Percentiles rank a stretch among this genome's conserved stretches.
These are phyloP conservation scores for Serilophus lunatus DNA, from an alignment of 2,113 vertebrate genomes.

Conservation along the genomic window DNA sequence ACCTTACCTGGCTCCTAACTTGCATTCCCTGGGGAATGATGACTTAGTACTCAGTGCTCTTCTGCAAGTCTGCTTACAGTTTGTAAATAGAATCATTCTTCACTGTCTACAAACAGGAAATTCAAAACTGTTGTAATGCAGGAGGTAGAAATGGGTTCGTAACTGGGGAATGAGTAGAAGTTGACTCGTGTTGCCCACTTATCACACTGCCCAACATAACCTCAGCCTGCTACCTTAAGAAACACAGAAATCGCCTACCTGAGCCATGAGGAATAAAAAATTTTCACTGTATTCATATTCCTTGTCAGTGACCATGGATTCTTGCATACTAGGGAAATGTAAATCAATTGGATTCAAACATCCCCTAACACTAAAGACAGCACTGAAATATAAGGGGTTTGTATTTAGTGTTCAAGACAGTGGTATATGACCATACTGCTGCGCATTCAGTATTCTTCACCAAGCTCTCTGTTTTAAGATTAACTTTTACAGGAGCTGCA, in stretches of 20 bases:
- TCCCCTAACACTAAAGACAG: neutral
- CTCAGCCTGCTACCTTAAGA: neutral
- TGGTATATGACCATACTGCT: neutral
- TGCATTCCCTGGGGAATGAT: neutral
- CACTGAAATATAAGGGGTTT: neutral
- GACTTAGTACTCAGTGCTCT: neutral
- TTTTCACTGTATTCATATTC: neutral
- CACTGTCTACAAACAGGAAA: neutral
- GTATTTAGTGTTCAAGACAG: neutral
- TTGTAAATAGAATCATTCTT: neutral
- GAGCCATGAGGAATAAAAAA: neutral
- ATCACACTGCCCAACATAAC: neutral
- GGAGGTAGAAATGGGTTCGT: neutral
- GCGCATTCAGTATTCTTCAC: neutral
- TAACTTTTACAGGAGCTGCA: neutral
- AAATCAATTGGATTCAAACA: neutral
- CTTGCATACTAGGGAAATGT: neutral
- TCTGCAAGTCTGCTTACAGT: neutral
- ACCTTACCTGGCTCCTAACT: neutral
- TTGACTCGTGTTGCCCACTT: accelerated
- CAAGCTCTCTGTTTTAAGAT: neutral
- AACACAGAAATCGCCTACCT: neutral
- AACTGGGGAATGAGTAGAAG: neutral
- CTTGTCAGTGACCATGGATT: neutral
- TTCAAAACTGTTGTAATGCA: neutral